Evolutionary conservation across 2,797 vertebrate genomes (phyloP).

Genomic region (Poeciliopsis presidionis): DNA sequence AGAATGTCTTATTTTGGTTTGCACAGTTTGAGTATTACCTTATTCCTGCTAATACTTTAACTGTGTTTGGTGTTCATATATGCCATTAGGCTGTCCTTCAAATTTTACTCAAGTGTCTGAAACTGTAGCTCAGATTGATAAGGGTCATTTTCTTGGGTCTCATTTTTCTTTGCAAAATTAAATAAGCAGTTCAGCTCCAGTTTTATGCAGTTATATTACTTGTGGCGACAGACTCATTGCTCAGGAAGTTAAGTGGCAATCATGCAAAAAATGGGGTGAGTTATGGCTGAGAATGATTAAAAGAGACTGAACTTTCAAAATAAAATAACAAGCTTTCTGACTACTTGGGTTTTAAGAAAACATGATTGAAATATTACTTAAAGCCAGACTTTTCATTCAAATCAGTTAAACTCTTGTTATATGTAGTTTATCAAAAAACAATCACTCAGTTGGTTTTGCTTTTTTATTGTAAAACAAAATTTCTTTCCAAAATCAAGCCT

Average conservation of each 20-base stretch:
- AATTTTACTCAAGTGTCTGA: neutral
- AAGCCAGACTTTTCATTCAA: neutral
- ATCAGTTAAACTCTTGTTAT: neutral
- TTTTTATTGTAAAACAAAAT: neutral
- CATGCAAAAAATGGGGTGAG: neutral
- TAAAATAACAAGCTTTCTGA: neutral
- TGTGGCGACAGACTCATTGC: neutral
- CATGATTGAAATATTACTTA: neutral
- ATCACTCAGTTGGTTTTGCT: neutral
- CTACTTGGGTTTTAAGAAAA: neutral
- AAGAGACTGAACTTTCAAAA: neutral
- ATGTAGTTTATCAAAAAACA: neutral
- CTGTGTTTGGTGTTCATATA: neutral
- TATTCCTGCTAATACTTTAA: neutral
- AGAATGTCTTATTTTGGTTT: neutral
- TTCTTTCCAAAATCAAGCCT: neutral
- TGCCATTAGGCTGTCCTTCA: neutral
- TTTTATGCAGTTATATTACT: neutral
- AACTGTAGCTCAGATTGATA: neutral
- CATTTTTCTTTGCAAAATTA: neutral
- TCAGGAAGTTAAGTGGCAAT: neutral
- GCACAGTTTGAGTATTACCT: neutral
- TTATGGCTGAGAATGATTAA: neutral
- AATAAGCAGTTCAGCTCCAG: neutral
- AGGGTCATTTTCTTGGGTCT: neutral